phyloP scores from a whole-genome alignment of 2,888 invertebrate genomes.

The Cephus runcator region DNA sequence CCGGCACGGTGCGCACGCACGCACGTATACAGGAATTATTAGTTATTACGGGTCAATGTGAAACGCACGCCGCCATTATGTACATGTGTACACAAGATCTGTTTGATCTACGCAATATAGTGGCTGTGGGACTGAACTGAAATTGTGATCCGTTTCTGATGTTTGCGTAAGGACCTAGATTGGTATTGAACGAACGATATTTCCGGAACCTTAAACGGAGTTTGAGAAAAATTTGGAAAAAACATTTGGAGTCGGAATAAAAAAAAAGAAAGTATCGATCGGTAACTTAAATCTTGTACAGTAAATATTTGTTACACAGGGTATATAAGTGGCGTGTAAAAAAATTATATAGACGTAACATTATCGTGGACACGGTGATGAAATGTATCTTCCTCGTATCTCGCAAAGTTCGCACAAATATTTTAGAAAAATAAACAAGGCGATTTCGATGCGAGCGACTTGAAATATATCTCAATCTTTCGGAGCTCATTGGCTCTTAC shows the following conservation, averaged over 20 bases:
- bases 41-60: background rate
- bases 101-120: background rate
- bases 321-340: background rate
- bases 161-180: background rate
- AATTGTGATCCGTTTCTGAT: background rate
- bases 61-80: background rate
- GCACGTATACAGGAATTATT: background rate
- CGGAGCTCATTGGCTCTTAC: constrained; percentile 36
- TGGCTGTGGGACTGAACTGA: background rate
- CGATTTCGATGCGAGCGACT: constrained; percentile 33
- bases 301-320: background rate
- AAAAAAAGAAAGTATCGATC: background rate
- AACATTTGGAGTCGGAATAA: background rate
- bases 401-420: constrained; percentile 55
- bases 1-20: background rate
- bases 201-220: background rate
- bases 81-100: background rate
- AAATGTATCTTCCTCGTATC: constrained; percentile 50
- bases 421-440: constrained; percentile 49
- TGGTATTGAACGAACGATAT: background rate
- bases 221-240: background rate
- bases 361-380: constrained; percentile 19
- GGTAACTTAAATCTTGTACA: background rate
- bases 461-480: constrained; percentile 47
- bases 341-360: background rate